Base-by-base conservation (phyloP, 2,113 vertebrate genomes). In the Muntiacus muntjak region DNA sequence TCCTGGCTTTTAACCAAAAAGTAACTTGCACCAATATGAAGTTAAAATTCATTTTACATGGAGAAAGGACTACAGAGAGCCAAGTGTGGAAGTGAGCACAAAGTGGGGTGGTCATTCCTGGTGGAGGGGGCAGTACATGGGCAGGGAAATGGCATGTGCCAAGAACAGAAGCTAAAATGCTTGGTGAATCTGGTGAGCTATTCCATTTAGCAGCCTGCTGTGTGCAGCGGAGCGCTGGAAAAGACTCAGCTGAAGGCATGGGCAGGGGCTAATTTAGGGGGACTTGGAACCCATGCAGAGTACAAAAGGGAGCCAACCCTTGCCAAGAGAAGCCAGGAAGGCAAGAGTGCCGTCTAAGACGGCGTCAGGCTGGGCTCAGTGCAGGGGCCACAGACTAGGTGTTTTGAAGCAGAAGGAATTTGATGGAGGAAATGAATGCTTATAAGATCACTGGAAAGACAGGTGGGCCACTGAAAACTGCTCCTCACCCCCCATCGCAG, bases 401-500 rank as follows among this genome's bases (percentile, higher is more conserved):
- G 16, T 74, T 60, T 40, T 33, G 58, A 81, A 82, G 40, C 4
- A 87, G 81, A 89, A 60, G 86, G 54, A 89, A 19, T n/a, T 87
- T 58, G 40, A 10, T 45, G 7, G 58, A 55, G 21, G 62, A 79
- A 79, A 62, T 81, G 30, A 87, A 28, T 55, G 54, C 4, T 83
- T 91, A 15, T 3, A 16, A 64, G 9, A 33, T 33, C n/a, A 17
- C 2, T 60, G 21, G 90, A 16, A 96, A 17, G 84, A 16, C 26
- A 4, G 6, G 26, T 7, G n/a, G 43, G 33, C 58, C 17, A 57
- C 79, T 81, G 57, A 54, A 89, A 57, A 54, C 1, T 2, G 50
- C 50, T 26, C 21, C 8, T 58, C 6, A 1, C 0, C 3, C 3
- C 25, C 45, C 50, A 11, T 5, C 0, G 1, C 55, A 67, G 81